Base-by-base conservation (phyloP, 1,140 invertebrate genomes). In the Hypothenemus hampei region DNA sequence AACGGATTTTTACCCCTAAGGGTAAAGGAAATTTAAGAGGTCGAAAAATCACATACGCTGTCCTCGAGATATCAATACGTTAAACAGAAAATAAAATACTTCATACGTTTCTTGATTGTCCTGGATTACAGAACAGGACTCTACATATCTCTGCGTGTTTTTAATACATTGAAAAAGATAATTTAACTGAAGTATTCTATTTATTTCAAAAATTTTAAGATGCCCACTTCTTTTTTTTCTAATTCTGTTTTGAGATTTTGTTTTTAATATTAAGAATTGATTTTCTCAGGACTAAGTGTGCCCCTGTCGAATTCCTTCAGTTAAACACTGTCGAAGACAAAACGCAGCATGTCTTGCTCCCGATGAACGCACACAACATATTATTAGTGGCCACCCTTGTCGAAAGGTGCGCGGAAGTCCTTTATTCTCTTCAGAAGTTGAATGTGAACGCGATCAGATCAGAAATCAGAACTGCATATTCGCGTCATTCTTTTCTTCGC, bases 11-110 rank as follows among this genome's bases (percentile, higher is more conserved):
- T 58, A 22, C 43, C 43, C 50, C 57, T 24, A 19, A 53, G 41
- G 26, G 13, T 26, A 60, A 56, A 51, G 44, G 20, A 57, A 15
- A 3, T 24, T 47, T 33, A 56, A 56, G 58, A 48, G 49, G n/a
- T 33, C 39, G 29, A 41, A 57, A 52, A 56, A 60, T 56, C 53
- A 60, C 56, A 51, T 43, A 33, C 21, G 31, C 29, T 46, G 41
- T 51, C 48, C 58, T 60, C 48, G 47, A 60, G 58, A 60, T 37
- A 60, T 60, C 58, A 60, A 60, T 60, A 60, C 47, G 52, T 60
- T 60, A 56, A 60, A 60, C 58, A 60, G 40, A 49, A 60, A 60
- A 60, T 57, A 57, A 57, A 57, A 51, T 51, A 57, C 36, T 50
- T 47, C 44, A 13, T 11, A 18, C 19, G 18, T 22, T 20, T 56